Evolutionary conservation across 2,797 vertebrate genomes (phyloP).

Genomic region (Pipistrellus pipistrellus): DNA sequence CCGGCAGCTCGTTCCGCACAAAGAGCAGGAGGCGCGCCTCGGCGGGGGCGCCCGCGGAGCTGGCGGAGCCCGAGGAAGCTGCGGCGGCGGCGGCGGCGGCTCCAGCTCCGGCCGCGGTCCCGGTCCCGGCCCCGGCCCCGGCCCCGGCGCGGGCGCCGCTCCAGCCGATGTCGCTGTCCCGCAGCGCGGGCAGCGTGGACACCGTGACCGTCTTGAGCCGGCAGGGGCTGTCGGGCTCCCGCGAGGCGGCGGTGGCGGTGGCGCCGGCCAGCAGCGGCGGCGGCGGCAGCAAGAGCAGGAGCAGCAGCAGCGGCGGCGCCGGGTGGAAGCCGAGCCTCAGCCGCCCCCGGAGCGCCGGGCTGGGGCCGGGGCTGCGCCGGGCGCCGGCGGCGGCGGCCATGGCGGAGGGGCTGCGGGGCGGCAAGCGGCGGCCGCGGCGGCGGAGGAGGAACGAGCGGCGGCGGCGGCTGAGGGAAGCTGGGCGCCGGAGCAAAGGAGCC

Average conservation of each 20-base stretch:
- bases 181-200: conserved; percentile 96
- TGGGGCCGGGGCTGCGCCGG: conserved; percentile 64
- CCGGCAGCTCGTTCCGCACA: conserved; percentile 97
- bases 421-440: conserved; percentile 22
- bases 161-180: conserved; percentile 97
- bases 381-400: conserved; percentile 82
- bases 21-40: conserved; percentile 97
- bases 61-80: conserved; percentile 90
- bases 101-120: conserved; percentile 84
- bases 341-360: conserved; percentile 71
- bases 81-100: conserved; percentile 77
- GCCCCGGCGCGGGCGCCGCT: conserved; percentile 92
- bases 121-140: conserved; percentile 86
- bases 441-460: not conserved
- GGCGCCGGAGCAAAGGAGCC: conserved; percentile 73
- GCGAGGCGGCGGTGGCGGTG: conserved; percentile 81
- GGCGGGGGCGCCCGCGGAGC: conserved; percentile 84
- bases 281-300: conserved; percentile 57
- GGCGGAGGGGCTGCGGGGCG: conserved; percentile 80
- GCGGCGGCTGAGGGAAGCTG: conserved; percentile 60
- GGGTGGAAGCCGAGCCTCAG: conserved; percentile 75
- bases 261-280: conserved; percentile 82
- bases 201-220: conserved; percentile 96
- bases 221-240: conserved; percentile 91
- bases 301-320: conserved; percentile 65